phyloP scores from a whole-genome alignment of 1,140 invertebrate species.

The Bactericera cockerelli region DNA sequence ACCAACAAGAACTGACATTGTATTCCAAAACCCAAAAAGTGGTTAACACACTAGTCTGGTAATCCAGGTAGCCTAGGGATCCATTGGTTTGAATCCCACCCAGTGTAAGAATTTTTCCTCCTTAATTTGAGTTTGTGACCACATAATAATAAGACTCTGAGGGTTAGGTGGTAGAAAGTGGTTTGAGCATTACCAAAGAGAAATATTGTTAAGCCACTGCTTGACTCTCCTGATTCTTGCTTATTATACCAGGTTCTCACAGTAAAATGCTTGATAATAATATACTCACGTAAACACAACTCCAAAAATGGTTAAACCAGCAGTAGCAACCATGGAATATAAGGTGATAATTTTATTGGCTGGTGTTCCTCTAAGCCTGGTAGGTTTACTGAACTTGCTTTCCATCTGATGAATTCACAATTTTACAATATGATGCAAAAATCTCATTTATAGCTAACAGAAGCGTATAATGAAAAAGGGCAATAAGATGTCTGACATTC shows the following conservation, averaged over 20 bases:
- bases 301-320: background rate
- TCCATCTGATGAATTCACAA: too few relatives aligned
- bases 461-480: too few relatives aligned
- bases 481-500: too few relatives aligned
- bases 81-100: too few relatives aligned
- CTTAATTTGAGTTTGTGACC: background rate
- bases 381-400: constrained; percentile 2
- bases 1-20: too few relatives aligned
- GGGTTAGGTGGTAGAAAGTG: background rate
- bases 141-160: background rate
- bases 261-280: background rate
- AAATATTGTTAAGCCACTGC: background rate
- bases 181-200: background rate
- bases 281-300: background rate
- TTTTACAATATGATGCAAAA: too few relatives aligned
- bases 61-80: too few relatives aligned
- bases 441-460: too few relatives aligned
- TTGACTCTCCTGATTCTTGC: background rate
- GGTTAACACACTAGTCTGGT: too few relatives aligned
- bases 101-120: too few relatives aligned
- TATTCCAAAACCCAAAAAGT: too few relatives aligned
- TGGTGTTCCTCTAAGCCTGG: background rate
- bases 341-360: background rate
- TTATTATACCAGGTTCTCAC: background rate
- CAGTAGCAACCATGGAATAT: background rate